Conservation (phyloP, 2,113 vertebrate genomes). For the Meriones unguiculatus region DNA sequence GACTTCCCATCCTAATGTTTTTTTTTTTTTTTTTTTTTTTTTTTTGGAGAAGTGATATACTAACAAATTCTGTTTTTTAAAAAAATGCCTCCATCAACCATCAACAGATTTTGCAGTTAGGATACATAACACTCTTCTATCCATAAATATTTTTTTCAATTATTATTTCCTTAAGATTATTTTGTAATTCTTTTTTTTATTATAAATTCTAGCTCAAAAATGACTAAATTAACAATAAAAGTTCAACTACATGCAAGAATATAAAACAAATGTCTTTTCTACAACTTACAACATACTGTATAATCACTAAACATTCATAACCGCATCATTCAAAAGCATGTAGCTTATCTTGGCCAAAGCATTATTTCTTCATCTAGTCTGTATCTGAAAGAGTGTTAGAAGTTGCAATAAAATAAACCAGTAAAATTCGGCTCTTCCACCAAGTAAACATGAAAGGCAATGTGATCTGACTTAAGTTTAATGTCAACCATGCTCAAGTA, state of each 20-base stretch:
- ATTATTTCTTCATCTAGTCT: background rate
- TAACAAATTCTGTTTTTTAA: background rate
- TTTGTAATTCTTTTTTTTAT: background rate
- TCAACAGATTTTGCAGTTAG: conserved; percentile 37
- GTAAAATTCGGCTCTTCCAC: background rate
- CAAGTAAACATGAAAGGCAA: conserved; percentile 24
- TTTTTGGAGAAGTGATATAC: background rate
- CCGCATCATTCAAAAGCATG: background rate
- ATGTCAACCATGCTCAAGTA: conserved; percentile 7
- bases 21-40: conserved; percentile 46
- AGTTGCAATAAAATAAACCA: background rate
- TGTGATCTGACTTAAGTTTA: background rate
- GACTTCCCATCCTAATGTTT: background rate
- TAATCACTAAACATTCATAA: conserved; percentile 3
- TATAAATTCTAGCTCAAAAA: conserved; percentile 28
- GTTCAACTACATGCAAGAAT: background rate
- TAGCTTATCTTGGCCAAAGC: background rate
- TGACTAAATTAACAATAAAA: background rate
- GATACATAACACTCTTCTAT: background rate
- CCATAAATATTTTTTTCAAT: background rate
- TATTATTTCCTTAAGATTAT: conserved; percentile 40
- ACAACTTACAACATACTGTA: background rate
- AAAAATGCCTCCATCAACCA: background rate
- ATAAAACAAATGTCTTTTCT: background rate
- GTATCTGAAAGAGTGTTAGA: background rate